Base-by-base conservation (phyloP, 2,797 vertebrate species). In the Zenarchopterus dispar region DNA sequence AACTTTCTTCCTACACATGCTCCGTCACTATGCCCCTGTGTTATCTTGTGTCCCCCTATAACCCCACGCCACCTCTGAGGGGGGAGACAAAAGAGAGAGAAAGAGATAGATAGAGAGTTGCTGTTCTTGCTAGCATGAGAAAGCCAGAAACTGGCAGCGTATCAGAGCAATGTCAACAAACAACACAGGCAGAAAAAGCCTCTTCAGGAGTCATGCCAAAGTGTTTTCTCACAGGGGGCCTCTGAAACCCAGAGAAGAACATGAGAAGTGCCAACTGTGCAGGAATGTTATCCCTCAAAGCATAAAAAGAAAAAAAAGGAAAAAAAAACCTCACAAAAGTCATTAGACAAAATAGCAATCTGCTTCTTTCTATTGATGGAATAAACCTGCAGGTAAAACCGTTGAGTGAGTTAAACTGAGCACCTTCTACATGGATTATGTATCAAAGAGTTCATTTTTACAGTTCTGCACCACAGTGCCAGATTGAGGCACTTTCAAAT, bases 81-180 rank as follows among this genome's bases (percentile, higher is more conserved):
- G 66, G 53, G 49, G 24, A 68, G 53, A 78, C 69, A 77, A 75
- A 69, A 56, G 24, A 31, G 59, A 66, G 56, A 49, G 23, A 56
- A 43, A 78, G 62, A 81, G 59, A 80, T 28, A 28, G 28, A 28
- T 26, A 66, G 66, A 77, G 57, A 81, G 33, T 10, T 58, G 61
- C 73, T 81, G 59, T 81, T 78, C 60, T 76, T 52, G 67, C 62
- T 66, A 73, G 81, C 75, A 78, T 61, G 70, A 84, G 75, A 88
- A 79, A 75, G 46, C 31, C 75, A 71, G 63, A 78, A 76, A 83
- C 84, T 91, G 90, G 90, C 89, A 88, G 44, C 78, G 61, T 82
- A 91, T 90, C 89, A 91, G 78, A 91, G 88, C 67, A 77, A 62
- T 78, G 81, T 84, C 85, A 88, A 88, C 84, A 91, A 86, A 84